These are phyloP conservation scores for Celastrina argiolus DNA, from an alignment of 2,888 invertebrate species.

Conservation along the genomic window DNA sequence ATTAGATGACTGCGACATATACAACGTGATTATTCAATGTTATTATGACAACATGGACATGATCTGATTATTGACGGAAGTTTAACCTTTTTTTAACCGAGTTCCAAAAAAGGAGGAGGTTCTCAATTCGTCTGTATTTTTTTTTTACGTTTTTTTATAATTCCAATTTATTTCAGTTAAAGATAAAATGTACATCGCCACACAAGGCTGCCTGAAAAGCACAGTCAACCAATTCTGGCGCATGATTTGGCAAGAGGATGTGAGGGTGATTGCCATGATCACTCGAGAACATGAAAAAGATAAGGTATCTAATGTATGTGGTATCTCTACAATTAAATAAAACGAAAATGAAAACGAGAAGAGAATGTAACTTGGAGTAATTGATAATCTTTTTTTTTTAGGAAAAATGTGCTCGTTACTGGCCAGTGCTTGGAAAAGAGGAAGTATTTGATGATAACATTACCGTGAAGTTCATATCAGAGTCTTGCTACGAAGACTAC, in stretches of 20 bases:
- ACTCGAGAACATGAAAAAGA: conserved; percentile 97
- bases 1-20: too few species aligned
- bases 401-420: conserved; percentile 95
- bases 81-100: too few species aligned
- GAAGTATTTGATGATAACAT: conserved; percentile 84
- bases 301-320: conserved; percentile 71
- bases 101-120: too few species aligned
- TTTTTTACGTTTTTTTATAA: too few species aligned
- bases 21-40: too few species aligned
- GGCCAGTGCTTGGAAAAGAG: conserved; percentile 89
- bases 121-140: too few species aligned
- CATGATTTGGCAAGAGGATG: conserved; percentile 99
- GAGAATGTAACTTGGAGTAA: background rate
- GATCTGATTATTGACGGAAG: too few species aligned
- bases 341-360: background rate
- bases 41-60: too few species aligned
- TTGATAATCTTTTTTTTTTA: conserved; percentile 37
- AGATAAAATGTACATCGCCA: conserved; percentile 88
- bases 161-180: conserved; percentile 46
- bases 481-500: conserved; percentile 90
- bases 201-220: conserved; percentile 93
- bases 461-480: conserved; percentile 83
- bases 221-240: conserved; percentile 97
- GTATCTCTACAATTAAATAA: background rate
- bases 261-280: conserved; percentile 98